These are phyloP conservation scores for Crematogaster levior DNA, from an alignment of 2,888 invertebrate species.

Conservation along the genomic window DNA sequence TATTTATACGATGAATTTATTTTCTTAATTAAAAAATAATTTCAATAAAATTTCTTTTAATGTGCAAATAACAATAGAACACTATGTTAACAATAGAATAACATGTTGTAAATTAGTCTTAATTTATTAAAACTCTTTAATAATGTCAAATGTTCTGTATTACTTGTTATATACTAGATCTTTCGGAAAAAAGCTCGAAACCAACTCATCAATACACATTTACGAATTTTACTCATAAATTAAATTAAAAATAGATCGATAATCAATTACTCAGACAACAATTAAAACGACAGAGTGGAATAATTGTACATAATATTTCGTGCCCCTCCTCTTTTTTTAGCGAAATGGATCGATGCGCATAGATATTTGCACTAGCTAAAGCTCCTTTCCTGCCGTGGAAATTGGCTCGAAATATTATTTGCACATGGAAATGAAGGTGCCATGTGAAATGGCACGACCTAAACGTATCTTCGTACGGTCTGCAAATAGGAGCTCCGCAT, in stretches of 20 bases:
- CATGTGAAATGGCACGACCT: constrained; percentile 61
- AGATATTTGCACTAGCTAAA: constrained; percentile 31
- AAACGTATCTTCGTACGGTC: constrained; percentile 62
- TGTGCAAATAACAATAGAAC: neutral
- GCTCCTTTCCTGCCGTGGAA: constrained; percentile 36
- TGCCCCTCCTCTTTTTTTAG: neutral
- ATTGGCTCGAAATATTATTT: constrained; percentile 73
- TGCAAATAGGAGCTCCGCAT: constrained; percentile 54
- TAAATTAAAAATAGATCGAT: neutral
- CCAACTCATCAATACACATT: neutral
- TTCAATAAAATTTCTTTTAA: neutral
- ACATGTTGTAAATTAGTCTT: neutral
- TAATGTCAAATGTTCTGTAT: neutral
- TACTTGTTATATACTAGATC: neutral
- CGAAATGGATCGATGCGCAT: neutral
- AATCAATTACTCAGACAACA: constrained; percentile 4
- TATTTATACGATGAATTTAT: too few species aligned
- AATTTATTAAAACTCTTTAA: neutral
- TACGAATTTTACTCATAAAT: neutral
- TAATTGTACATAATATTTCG: neutral
- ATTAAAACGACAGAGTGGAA: neutral
- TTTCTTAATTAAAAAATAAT: too few species aligned
- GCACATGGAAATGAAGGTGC: constrained; percentile 73
- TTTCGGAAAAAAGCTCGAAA: neutral
- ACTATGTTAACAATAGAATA: neutral